Evolutionary conservation across 1,140 invertebrate species (phyloP), one percentile per base, ranked within the genome.

Genomic region (Odontomachus brunneus): DNA sequence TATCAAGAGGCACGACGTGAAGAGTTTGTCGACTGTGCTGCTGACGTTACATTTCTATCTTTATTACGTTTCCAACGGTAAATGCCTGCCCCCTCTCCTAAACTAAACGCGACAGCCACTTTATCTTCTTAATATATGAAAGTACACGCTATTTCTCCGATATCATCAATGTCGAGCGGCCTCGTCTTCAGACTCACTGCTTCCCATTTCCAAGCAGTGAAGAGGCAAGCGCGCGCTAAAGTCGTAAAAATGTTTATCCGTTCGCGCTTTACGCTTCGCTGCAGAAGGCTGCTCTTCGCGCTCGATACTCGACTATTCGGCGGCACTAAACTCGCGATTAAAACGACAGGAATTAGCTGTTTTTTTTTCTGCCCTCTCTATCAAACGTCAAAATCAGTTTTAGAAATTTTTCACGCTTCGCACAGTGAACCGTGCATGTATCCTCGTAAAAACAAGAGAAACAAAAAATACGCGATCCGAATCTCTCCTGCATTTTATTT

Each of bases 351-450:
- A 9, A 33, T 29, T n/a, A 17, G 55, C 1, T 26, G 29, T 29
- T 51, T 63, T 29, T 62, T 11, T 11, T 44, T 4, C 38, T 1
- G 0, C 9, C 38, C 38, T 7, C 33, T 44, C 15, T 17, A 2
- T 51, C 38, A 75, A 59, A 48, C 7, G n/a, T 60, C n/a, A 7
- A 62, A 62, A 74, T 74, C 17, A 26, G 53, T 73, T 74, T 74
- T n/a, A 62, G 38, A 62, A 62, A 49, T 74, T 38, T 62, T 19
- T 24, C 44, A 38, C 57, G 38, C n/a, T 62, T 49, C 24, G 4
- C 22, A 38, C 24, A 9, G 24, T 24, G 3, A 74, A 29, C 38
- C 17, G 17, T 48, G 48, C 9, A 62, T 60, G 38, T 14, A 4
- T 14, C 26, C 19, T 57, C 5, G 14, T 22, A 17, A 62, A 75